Evolutionary conservation across 2,888 invertebrate species (phyloP), one percentile per base, ranked within the genome.

Genomic region (Lottia gigantea): DNA sequence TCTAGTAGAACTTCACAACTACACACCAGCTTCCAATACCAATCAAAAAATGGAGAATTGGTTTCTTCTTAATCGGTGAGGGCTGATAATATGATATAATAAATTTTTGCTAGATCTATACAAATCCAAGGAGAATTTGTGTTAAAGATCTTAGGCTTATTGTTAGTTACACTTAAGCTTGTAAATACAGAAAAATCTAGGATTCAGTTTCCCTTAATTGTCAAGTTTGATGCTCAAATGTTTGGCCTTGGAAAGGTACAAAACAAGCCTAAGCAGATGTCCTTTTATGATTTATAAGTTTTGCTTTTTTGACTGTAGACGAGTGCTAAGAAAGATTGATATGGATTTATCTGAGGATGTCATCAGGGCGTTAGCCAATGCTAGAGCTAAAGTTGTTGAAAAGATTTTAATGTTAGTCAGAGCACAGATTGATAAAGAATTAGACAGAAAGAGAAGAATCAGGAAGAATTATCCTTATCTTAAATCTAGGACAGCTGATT

Each of bases 1-100:
- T 46, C 75, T 85, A 67, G 86, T 89, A 8, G 88, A 89, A 8
- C 71, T 88, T 11, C 87, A 89, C 75, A 88, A 88, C 74, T 89
- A 87, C 71, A 77, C 84, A 3, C 83, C 86, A 0, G 86, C 87
- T 3, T 80, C 81, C 68, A 78, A 82, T 16, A 83, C 82, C 7
- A 85, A 85, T 71, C 86, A 87, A 66, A 89, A 88, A 77, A 78
- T 83, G 74, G 85, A 86, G 72, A 89, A 89, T 79, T 89, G 89
- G 89, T 84, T 83, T 66, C 80, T 87, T 23, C 78, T 89, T 23
- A 88, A 89, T 78, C 85, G 87, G 89, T 88, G 75, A 71, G 73
- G 72, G 14, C n/a, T n/a, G n/a, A n/a, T n/a, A n/a, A n/a, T n/a
- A n/a, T n/a, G n/a, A n/a, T n/a, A n/a, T n/a, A n/a, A n/a, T n/a